Conservation (phyloP, 2,888 invertebrate species). For the Leucophora obtusa region DNA sequence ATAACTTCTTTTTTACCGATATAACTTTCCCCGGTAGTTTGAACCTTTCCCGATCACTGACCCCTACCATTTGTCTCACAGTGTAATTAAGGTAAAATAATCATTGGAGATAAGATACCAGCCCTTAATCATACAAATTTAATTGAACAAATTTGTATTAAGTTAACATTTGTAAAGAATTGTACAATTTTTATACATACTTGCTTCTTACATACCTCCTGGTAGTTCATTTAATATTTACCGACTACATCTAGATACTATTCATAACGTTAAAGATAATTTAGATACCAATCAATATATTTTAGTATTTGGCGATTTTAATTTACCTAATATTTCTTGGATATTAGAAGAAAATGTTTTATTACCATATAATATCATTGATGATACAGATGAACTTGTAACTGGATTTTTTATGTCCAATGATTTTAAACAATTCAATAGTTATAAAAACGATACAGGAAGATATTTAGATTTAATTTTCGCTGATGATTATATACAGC, state of each 20-base stretch:
- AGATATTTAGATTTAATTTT: conserved; percentile 6
- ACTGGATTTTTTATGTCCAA: no score
- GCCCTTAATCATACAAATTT: not conserved
- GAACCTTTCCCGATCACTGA: no score
- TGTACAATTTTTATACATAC: not conserved
- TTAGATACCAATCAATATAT: not conserved
- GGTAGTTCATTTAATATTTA: not conserved
- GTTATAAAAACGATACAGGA: not conserved
- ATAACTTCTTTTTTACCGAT: no score
- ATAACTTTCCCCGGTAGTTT: no score
- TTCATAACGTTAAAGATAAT: not conserved
- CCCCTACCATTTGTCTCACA: no score
- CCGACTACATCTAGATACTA: conserved; percentile 2
- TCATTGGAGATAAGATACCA: no score
- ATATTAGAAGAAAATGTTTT: not conserved
- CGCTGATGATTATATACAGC: not conserved
- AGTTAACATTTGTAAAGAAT: conserved; percentile 4
- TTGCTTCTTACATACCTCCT: not conserved
- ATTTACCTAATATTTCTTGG: not conserved
- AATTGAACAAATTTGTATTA: not conserved
- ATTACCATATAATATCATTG: no score
- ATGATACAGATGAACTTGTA: no score
- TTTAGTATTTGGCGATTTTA: not conserved
- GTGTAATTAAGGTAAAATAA: no score
- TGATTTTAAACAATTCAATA: not conserved